Base-by-base conservation (phyloP, 2,113 vertebrate species). In the Heteronetta atricapilla region DNA sequence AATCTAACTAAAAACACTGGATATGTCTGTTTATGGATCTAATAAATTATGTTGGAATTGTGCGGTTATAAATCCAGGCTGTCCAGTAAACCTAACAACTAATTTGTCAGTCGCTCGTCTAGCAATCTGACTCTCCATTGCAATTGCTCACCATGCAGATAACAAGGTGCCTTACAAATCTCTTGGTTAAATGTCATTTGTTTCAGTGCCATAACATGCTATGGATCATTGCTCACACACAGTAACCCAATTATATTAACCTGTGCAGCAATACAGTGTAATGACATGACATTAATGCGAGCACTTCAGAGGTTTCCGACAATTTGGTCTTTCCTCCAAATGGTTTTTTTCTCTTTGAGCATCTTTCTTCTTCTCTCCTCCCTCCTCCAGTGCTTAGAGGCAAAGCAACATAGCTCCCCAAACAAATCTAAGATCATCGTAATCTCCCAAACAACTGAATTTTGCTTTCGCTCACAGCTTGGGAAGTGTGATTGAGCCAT, bases 121-220 rank as follows among this genome's bases (percentile, higher is more conserved):
- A 95, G 96, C 97, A 89, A 97, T 93, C 97, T 91, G 97, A 97
- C 97, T 97, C 96, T 97, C 96, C 2, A 31, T 94, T 97, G 96
- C 98, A 97, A 97, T 98, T 98, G 98, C 97, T 98, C 98, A 96
- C 97, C 97, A 96, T 96, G 97, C 94, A 98, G 98, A 98, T 98
- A 98, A 98, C 98, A 98, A 98, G 98, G 98, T 97, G 96, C 97
- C 97, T 97, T 97, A 96, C 97, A 98, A 98, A 98, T 98, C 88
- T 98, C 97, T 97, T 98, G 98, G 98, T 98, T 98, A 98, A 98
- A 98, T 98, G 98, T 98, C 98, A 98, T 98, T 98, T 98, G 98
- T 98, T 98, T 98, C 98, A 97, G 97, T 98, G 98, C 98, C 97
- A 98, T 97, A 98, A 98, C 98, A 98, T 73, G 97, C 97, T 98